Percentiles rank a stretch among this genome's conserved stretches.
These are phyloP conservation scores for Rhinolophus sinicus DNA, from an alignment of 2,113 vertebrate species.

Conservation along the genomic window DNA sequence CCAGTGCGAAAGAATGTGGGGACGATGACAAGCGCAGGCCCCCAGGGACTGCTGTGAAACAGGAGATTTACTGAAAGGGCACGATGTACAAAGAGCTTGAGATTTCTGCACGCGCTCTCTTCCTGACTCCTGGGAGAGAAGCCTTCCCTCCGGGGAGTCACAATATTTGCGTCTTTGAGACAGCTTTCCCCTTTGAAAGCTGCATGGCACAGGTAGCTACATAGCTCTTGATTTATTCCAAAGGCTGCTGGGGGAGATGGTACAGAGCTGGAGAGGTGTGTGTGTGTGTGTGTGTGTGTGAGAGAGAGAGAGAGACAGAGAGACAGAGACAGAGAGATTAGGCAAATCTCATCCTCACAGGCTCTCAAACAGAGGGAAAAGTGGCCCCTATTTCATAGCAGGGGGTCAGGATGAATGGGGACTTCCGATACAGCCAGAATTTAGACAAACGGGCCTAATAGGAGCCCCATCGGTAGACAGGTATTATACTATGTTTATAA, in stretches of 20 bases:
- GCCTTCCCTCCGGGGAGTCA: slow-evolving; percentile 58
- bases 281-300: not conserved
- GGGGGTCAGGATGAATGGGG: not conserved
- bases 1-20: not conserved
- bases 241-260: slow-evolving; percentile 32
- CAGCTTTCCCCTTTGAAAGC: slow-evolving; percentile 48
- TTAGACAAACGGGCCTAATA: not conserved
- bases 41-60: not conserved
- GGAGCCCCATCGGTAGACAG: not conserved
- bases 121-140: slow-evolving; percentile 48
- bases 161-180: slow-evolving; percentile 56
- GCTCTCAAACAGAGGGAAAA: not conserved
- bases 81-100: slow-evolving; percentile 54
- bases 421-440: not conserved
- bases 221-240: slow-evolving; percentile 40
- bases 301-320: not conserved
- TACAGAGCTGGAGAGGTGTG: not conserved
- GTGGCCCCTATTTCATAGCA: not conserved
- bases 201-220: not conserved
- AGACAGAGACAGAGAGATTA: not conserved
- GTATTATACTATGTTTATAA: not conserved
- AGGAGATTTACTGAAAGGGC: slow-evolving; percentile 50
- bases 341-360: not conserved
- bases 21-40: slow-evolving; percentile 15
- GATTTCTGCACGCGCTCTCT: not conserved